Conservation (phyloP, 2,797 vertebrate genomes). For the Syndactyla subalaris region DNA sequence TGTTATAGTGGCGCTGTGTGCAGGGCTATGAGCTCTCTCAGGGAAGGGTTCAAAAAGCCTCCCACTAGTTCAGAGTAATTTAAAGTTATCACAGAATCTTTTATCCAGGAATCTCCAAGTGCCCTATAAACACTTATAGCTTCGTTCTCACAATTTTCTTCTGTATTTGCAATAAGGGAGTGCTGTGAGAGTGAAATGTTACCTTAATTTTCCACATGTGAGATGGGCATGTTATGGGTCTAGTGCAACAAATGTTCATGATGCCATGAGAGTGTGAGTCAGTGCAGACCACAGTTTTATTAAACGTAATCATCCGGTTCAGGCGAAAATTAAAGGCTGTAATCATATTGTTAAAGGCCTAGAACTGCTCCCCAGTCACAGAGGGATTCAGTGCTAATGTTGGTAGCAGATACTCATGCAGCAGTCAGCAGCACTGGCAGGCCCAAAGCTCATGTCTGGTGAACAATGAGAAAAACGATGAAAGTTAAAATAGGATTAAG, state of each 20-base stretch:
- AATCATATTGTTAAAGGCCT: background rate
- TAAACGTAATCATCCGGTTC: background rate
- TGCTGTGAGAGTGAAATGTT: background rate
- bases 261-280: background rate
- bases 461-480: no score
- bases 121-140: background rate
- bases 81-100: background rate
- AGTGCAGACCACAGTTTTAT: background rate
- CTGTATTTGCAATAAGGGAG: background rate
- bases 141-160: background rate
- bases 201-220: background rate
- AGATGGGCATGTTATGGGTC: background rate
- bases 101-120: background rate
- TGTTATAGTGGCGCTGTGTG: rapidly evolving
- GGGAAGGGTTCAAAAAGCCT: background rate
- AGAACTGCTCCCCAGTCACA: background rate
- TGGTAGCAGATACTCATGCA: background rate
- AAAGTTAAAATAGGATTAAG: background rate
- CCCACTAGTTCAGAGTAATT: background rate
- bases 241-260: background rate
- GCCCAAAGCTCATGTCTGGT: background rate
- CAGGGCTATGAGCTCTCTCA: background rate
- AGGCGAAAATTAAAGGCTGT: background rate
- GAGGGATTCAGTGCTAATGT: background rate
- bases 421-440: background rate